Percentiles rank a stretch among this genome's conserved stretches.
These are phyloP conservation scores for Prinia subflava DNA, from an alignment of 2,113 vertebrate genomes.

Conservation along the genomic window DNA sequence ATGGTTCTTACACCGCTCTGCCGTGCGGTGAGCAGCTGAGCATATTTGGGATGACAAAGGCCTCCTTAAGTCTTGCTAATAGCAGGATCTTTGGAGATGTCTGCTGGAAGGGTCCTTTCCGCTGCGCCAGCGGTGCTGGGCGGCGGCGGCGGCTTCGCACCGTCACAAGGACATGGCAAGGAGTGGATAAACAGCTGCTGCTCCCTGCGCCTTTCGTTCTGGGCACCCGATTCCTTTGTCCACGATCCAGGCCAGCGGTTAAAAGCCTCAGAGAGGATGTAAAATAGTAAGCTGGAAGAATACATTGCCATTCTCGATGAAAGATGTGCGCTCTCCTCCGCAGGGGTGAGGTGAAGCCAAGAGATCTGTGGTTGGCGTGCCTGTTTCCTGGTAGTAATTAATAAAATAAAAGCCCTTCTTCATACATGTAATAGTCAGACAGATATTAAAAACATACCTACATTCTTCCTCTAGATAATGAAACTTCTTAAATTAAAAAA, in stretches of 20 bases:
- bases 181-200: neutral
- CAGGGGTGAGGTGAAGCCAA: neutral
- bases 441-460: neutral
- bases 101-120: slow-evolving; percentile 51
- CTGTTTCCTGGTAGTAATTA: neutral
- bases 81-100: slow-evolving; percentile 46
- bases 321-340: neutral
- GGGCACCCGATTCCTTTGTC: neutral
- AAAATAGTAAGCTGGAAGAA: neutral
- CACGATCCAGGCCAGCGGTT: slow-evolving; percentile 2
- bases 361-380: neutral
- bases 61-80: slow-evolving; percentile 67
- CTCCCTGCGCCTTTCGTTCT: neutral
- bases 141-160: neutral
- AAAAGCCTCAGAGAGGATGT: neutral
- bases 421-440: neutral
- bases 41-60: slow-evolving; percentile 76
- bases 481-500: neutral
- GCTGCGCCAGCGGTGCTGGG: neutral
- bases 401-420: neutral
- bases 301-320: neutral
- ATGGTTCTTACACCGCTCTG: slow-evolving; percentile 67
- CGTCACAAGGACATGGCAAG: neutral
- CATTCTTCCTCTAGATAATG: neutral
- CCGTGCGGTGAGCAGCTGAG: slow-evolving; percentile 74